Conservation (phyloP, 2,888 invertebrate genomes). For the Apotomis turbidana region DNA sequence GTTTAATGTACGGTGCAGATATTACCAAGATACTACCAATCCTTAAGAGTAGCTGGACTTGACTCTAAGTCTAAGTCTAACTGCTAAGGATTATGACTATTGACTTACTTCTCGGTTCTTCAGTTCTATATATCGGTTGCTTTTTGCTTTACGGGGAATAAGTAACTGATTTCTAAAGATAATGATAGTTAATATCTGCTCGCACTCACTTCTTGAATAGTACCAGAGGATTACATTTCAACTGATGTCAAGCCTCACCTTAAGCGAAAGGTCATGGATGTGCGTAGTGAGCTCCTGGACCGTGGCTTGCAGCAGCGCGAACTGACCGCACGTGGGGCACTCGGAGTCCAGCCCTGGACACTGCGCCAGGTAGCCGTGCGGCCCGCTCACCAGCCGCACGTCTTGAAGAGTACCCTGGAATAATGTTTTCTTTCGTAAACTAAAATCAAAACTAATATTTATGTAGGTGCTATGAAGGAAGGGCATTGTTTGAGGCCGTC, state of each 20-base stretch:
- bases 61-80: too few relatives aligned
- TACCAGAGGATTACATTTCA: too few relatives aligned
- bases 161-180: too few relatives aligned
- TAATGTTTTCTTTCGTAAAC: constrained; percentile 19
- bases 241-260: constrained; percentile 82
- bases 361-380: constrained; percentile 93
- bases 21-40: neutral
- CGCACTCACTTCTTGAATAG: too few relatives aligned
- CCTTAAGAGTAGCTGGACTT: too few relatives aligned
- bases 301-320: constrained; percentile 91
- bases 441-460: neutral
- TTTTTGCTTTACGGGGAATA: too few relatives aligned
- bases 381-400: constrained; percentile 92
- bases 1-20: neutral
- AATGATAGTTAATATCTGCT: too few relatives aligned
- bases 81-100: too few relatives aligned
- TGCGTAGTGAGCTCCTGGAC: constrained; percentile 91
- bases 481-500: too few relatives aligned
- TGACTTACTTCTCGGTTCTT: too few relatives aligned
- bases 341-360: constrained; percentile 93
- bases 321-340: constrained; percentile 96
- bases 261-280: constrained; percentile 92
- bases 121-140: too few relatives aligned
- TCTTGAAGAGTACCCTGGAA: constrained; percentile 94
- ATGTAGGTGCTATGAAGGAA: too few relatives aligned